Percentiles rank a stretch among this genome's conserved stretches.
phyloP scores from a whole-genome alignment of 2,888 invertebrate genomes.

The Hypomecis atomaria region DNA sequence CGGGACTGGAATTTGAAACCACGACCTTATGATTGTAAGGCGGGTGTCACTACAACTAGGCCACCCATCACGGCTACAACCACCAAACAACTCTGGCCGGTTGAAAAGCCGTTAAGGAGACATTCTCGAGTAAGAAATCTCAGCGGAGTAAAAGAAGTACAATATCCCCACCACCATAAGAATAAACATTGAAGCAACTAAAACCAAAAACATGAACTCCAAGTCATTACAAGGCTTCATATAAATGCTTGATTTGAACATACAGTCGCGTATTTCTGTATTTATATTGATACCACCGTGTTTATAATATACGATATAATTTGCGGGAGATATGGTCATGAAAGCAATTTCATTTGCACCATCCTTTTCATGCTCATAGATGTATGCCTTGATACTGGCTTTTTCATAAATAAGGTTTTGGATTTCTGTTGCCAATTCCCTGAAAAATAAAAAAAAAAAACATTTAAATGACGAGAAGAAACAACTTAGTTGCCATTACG shows the following conservation, averaged over 20 bases:
- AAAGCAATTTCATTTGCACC: background rate
- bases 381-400: background rate
- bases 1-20: no score
- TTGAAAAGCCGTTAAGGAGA: background rate
- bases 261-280: background rate
- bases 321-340: background rate
- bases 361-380: background rate
- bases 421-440: background rate
- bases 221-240: constrained; percentile 44
- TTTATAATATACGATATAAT: background rate
- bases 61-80: no score
- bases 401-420: background rate
- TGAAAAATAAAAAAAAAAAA: no score
- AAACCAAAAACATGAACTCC: constrained; percentile 38
- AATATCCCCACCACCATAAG: constrained; percentile 44
- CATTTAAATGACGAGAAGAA: no score
- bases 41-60: no score
- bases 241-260: constrained; percentile 36
- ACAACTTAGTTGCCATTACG: no score
- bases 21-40: no score
- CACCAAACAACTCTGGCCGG: no score
- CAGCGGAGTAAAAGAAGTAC: constrained; percentile 28
- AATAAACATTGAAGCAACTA: constrained; percentile 33
- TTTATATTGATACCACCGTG: fast-evolving
- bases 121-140: constrained; percentile 27